Evolutionary conservation across 2,888 invertebrate species (phyloP).

Genomic region (Volucella inanis): DNA sequence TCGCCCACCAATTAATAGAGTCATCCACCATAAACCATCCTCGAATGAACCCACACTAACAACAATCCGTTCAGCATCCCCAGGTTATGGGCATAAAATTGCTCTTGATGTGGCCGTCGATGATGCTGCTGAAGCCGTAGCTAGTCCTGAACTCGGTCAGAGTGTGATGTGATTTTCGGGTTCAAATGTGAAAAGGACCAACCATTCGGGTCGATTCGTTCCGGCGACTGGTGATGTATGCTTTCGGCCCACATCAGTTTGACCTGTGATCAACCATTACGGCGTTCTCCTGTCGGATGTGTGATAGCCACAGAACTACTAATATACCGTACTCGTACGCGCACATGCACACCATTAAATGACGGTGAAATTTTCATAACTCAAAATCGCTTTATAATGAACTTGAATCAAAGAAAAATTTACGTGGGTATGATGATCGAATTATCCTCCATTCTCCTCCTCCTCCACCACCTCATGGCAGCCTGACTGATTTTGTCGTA

Average conservation of each 20-base stretch:
- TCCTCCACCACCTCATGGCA: background rate
- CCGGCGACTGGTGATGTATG: conserved; percentile 37
- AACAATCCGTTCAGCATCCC: too few relatives aligned
- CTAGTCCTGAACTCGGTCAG: too few relatives aligned
- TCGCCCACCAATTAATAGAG: conserved; percentile 63
- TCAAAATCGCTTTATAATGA: conserved; percentile 66
- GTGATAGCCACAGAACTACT: too few relatives aligned
- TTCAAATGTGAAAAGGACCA: conserved; percentile 54
- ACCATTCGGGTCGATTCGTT: conserved; percentile 13
- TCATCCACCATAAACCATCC: conserved; percentile 28
- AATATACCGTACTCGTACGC: background rate
- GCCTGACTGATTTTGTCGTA: background rate
- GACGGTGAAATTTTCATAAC: conserved; percentile 47
- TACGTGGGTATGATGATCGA: conserved; percentile 65
- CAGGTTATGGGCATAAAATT: too few relatives aligned
- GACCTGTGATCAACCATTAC: conserved; percentile 10
- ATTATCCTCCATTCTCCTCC: conserved; percentile 34
- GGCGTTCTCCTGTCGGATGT: background rate
- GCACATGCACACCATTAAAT: conserved; percentile 12
- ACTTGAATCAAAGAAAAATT: conserved; percentile 73
- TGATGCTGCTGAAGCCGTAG: too few relatives aligned
- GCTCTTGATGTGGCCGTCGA: too few relatives aligned
- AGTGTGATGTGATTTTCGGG: conserved; percentile 50
- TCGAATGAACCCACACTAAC: background rate
- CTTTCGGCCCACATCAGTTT: conserved; percentile 34